Evolutionary conservation across 1,140 invertebrate species (phyloP).

Genomic region (Leptonema lineaticorne): DNA sequence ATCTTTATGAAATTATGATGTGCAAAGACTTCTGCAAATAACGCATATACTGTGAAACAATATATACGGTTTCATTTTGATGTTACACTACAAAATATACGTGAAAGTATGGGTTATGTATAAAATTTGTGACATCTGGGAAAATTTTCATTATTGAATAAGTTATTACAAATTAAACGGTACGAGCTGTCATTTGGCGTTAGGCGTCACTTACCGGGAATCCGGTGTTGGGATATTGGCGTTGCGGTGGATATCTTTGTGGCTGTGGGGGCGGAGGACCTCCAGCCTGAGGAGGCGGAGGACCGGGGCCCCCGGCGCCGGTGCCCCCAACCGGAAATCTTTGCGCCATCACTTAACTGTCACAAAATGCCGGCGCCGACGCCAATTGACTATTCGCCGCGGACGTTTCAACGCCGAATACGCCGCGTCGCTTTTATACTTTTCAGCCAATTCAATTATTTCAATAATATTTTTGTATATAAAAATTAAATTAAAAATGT

Average conservation of each 20-base stretch:
- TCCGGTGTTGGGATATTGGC: constrained; percentile 62
- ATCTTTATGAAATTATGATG: too few species aligned
- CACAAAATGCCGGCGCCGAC: too few species aligned
- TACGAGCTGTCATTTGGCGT: constrained; percentile 41
- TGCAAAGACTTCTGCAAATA: neutral
- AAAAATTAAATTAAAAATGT: too few species aligned
- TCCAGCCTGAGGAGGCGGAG: neutral
- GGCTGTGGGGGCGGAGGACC: neutral
- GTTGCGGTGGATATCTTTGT: constrained; percentile 30
- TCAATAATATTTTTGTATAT: too few species aligned
- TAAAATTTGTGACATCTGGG: neutral
- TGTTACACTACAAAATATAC: neutral
- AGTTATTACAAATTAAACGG: too few species aligned
- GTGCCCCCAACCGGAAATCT: neutral
- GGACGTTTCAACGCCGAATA: neutral
- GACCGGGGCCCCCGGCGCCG: neutral
- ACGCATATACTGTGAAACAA: neutral
- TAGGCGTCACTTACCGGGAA: too few species aligned
- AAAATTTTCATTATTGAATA: neutral
- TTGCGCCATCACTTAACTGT: neutral
- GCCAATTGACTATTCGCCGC: neutral
- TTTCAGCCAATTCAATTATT: too few species aligned
- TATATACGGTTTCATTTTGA: neutral
- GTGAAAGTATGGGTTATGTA: neutral
- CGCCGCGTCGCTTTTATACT: too few species aligned